Base-by-base conservation (phyloP, 2,113 vertebrate species). In the Vulpes vulpes region DNA sequence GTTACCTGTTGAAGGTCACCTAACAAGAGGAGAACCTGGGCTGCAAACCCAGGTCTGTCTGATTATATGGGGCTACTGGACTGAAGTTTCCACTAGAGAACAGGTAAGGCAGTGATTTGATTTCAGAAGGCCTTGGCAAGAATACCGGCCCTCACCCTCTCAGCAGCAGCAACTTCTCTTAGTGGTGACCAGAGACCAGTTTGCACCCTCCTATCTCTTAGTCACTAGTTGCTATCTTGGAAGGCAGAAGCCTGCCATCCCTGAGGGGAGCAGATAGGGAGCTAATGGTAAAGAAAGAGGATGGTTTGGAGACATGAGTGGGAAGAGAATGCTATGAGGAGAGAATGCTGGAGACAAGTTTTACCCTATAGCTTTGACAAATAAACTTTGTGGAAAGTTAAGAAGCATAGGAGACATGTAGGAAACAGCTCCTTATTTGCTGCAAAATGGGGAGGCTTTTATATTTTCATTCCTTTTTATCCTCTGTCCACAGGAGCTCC, bases 351-450 rank as follows among this genome's bases (percentile, higher is more conserved):
- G 89, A 89, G 35, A 76, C 22, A 38, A 62, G 53, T 81, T 91
- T 78, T 71, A 35, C 23, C 93, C 81, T 71, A 57, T 8, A 74
- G 5, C 85, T 93, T 93, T 95, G 79, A 49, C 92, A 85, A 16
- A 83, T 55, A 85, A 38, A 79, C 74, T 87, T 53, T 81, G 22
- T 95, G 38, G 57, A 62, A 85, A 81, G 51, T 69, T 85, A 62
- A 89, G 51, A 60, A 90, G 35, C 71, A 17, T 20, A 22, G 55
- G 57, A 51, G 32, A 67, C 59, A 60, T 5, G 1, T 43, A 49
- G 81, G 83, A 23, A 27, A 43, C 27, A 80, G 15, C 22, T 38
- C 35, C 71, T 91, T 93, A 20, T 35, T 49, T 90, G 57, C 16
- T 74, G 57, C 32, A 89, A 25, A 35, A 27, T 27, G 20, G 3